Evolutionary conservation across 2,113 vertebrate genomes (phyloP).

Genomic region (Aythya baeri): DNA sequence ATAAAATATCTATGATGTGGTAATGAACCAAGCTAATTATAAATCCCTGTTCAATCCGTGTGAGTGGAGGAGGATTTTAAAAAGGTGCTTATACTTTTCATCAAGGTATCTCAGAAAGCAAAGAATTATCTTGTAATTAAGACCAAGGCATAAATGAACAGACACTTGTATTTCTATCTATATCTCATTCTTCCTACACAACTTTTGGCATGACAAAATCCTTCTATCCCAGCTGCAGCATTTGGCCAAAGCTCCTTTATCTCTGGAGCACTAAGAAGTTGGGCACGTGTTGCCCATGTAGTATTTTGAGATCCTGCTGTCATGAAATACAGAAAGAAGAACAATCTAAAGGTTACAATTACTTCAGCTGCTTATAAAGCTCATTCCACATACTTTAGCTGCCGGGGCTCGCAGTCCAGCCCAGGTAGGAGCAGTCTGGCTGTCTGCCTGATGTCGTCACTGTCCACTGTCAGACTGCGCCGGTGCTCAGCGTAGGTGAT

Average conservation of each 20-base stretch:
- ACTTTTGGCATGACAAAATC: background rate
- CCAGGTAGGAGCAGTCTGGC: slow-evolving; percentile 92
- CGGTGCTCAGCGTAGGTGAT: slow-evolving; percentile 96
- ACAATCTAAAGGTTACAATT: fast-evolving
- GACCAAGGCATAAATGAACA: background rate
- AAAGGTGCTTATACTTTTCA: background rate
- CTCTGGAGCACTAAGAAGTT: background rate
- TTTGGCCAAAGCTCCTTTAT: background rate
- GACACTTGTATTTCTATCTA: background rate
- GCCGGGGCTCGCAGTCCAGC: slow-evolving; percentile 95
- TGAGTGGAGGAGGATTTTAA: background rate
- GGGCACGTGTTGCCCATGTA: fast-evolving
- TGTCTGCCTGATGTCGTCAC: slow-evolving; percentile 93
- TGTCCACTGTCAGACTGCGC: slow-evolving; percentile 93
- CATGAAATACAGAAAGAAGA: fast-evolving
- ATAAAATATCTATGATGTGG: background rate
- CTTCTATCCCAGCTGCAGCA: background rate
- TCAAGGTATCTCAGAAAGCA: background rate
- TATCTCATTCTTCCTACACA: background rate
- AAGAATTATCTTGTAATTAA: background rate
- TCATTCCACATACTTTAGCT: slow-evolving; percentile 86
- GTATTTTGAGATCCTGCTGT: background rate
- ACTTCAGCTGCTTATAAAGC: background rate
- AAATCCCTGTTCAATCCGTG: background rate
- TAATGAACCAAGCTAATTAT: background rate